Evolutionary conservation across 2,113 vertebrate species (phyloP).

Genomic region (Chaenogobius annularis): DNA sequence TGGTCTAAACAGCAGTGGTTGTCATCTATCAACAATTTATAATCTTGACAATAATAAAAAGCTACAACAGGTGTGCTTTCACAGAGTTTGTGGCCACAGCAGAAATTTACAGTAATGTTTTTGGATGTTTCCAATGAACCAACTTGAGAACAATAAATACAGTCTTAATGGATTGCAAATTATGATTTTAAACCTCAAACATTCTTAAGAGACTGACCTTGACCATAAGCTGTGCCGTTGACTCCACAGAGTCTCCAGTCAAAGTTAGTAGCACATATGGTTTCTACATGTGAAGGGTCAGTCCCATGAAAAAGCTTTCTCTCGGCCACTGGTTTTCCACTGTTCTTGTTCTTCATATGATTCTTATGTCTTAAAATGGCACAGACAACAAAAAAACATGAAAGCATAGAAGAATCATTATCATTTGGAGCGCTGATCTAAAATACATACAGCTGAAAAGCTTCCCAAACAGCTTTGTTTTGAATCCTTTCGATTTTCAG

Average conservation of each 20-base stretch:
- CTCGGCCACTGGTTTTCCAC: constrained; percentile 56
- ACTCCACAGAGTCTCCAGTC: constrained; percentile 81
- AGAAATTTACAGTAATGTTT: too few species aligned
- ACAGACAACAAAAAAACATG: constrained; percentile 2
- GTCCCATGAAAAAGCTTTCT: constrained; percentile 79
- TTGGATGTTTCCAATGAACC: too few species aligned
- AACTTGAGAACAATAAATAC: too few species aligned
- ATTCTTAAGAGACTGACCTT: constrained; percentile 64
- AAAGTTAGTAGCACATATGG: constrained; percentile 81
- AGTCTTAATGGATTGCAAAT: too few species aligned
- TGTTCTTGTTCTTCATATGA: constrained; percentile 76
- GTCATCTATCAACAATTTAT: background rate
- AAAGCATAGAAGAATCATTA: background rate
- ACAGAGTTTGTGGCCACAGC: background rate
- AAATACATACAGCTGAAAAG: constrained; percentile 71
- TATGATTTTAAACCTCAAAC: background rate
- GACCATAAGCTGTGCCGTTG: constrained; percentile 76
- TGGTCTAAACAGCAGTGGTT: background rate
- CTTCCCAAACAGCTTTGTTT: constrained; percentile 75
- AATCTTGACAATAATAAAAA: background rate
- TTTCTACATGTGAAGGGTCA: constrained; percentile 33
- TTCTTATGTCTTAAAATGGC: constrained; percentile 77
- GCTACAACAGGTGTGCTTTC: too few species aligned
- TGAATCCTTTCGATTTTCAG: constrained; percentile 70
- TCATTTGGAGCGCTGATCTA: background rate